These are phyloP conservation scores for Nibea coibor DNA, from an alignment of 2,113 vertebrate species.

Conservation along the genomic window DNA sequence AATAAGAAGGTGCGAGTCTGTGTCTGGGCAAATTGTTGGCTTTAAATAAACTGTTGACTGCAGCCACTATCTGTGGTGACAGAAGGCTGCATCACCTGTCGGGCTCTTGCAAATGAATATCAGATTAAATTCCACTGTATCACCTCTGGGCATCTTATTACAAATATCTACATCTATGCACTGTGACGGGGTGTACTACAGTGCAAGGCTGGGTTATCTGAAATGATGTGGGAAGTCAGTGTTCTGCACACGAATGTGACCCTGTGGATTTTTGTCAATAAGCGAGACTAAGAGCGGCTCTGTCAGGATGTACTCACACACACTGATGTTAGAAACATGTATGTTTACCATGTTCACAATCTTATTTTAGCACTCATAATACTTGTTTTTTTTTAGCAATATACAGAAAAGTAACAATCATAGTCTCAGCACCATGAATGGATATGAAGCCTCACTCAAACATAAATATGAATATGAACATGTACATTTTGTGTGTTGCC, in stretches of 20 bases:
- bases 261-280: conserved; percentile 27
- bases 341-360: background rate
- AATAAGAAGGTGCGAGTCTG: conserved; percentile 8
- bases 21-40: conserved; percentile 20
- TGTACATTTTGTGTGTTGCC: too few relatives aligned
- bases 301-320: background rate
- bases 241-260: conserved; percentile 35
- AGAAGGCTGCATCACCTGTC: conserved; percentile 37
- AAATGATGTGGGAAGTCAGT: conserved; percentile 48
- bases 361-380: background rate
- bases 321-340: background rate
- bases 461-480: too few relatives aligned
- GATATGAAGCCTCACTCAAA: too few relatives aligned
- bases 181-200: conserved; percentile 14
- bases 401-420: too few relatives aligned
- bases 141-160: conserved; percentile 48
- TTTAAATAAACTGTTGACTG: conserved; percentile 44
- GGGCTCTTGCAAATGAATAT: conserved; percentile 59
- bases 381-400: background rate
- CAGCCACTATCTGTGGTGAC: conserved; percentile 33
- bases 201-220: conserved; percentile 32
- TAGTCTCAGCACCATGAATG: too few relatives aligned
- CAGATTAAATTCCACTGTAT: conserved; percentile 55
- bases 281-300: background rate
- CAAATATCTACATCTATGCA: conserved; percentile 47